Percentiles rank a stretch among this genome's conserved stretches.
These are phyloP conservation scores for Willisornis vidua DNA, from an alignment of 2,113 vertebrate genomes.

Conservation along the genomic window DNA sequence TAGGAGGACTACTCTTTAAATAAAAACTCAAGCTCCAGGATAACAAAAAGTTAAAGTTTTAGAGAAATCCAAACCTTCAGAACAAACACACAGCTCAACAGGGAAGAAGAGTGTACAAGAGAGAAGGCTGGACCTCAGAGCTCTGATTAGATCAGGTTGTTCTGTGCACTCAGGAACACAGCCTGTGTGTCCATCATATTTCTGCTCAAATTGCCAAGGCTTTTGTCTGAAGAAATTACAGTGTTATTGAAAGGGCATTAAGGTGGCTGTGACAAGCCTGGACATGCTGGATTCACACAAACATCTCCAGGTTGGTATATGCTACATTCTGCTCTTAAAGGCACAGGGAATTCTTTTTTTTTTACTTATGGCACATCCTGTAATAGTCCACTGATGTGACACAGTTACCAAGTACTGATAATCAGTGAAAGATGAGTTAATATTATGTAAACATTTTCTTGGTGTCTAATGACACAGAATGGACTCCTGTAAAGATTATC, in stretches of 20 bases:
- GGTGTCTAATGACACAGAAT: neutral
- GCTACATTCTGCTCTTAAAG: neutral
- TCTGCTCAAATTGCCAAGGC: neutral
- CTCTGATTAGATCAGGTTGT: neutral
- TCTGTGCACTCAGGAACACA: neutral
- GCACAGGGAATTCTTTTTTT: neutral
- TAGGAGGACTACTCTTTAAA: neutral
- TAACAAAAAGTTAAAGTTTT: neutral
- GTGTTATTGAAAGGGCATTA: neutral
- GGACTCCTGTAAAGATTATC: neutral
- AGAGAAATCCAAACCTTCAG: neutral
- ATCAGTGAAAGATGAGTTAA: neutral
- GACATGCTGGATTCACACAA: neutral
- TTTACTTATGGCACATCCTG: neutral
- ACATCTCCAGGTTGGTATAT: neutral
- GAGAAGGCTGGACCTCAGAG: neutral
- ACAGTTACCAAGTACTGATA: neutral
- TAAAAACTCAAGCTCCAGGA: neutral
- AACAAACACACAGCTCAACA: neutral
- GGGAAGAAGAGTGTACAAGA: neutral
- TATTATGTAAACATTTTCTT: neutral
- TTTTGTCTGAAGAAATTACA: constrained; percentile 41
- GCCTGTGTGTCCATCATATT: neutral
- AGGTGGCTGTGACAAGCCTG: neutral
- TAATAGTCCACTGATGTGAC: neutral